Conservation (phyloP, 2,888 invertebrate genomes). For the Tyria jacobaeae region DNA sequence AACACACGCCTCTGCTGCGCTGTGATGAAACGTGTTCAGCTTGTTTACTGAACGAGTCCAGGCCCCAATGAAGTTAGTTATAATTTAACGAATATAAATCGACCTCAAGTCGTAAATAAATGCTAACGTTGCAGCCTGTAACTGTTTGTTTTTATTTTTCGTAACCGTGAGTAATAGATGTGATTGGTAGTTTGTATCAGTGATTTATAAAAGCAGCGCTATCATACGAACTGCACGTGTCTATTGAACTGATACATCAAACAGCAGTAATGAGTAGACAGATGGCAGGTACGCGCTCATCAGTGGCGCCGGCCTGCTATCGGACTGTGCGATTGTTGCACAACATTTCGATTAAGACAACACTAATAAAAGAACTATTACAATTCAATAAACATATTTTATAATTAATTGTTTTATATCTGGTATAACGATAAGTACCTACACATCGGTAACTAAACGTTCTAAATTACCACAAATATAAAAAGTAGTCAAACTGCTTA, state of each 20-base stretch:
- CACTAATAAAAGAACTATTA: constrained; percentile 11
- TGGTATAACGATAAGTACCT: background rate
- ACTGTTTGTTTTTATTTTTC: background rate
- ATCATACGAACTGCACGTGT: constrained; percentile 4
- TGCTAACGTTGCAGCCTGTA: background rate
- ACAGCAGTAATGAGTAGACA: background rate
- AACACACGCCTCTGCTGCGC: constrained; percentile 9
- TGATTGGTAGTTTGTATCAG: background rate
- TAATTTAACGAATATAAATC: constrained; percentile 4
- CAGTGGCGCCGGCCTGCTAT: background rate
- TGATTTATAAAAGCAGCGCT: constrained; percentile 3
- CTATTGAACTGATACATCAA: constrained; percentile 8
- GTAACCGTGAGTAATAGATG: constrained; percentile 1
- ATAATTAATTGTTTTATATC: background rate
- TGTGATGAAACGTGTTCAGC: constrained; percentile 19
- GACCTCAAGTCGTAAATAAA: constrained; percentile 1
- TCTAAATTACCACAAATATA: too few relatives aligned
- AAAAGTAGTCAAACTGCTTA: too few relatives aligned
- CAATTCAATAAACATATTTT: constrained; percentile 15
- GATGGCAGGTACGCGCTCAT: background rate
- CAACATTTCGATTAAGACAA: constrained; percentile 21
- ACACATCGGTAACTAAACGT: background rate
- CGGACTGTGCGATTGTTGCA: constrained; percentile 18
- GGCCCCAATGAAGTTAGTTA: constrained; percentile 6
- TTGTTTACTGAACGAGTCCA: constrained; percentile 8